phyloP scores from a whole-genome alignment of 2,888 invertebrate genomes.

The Hydriomena furcata region DNA sequence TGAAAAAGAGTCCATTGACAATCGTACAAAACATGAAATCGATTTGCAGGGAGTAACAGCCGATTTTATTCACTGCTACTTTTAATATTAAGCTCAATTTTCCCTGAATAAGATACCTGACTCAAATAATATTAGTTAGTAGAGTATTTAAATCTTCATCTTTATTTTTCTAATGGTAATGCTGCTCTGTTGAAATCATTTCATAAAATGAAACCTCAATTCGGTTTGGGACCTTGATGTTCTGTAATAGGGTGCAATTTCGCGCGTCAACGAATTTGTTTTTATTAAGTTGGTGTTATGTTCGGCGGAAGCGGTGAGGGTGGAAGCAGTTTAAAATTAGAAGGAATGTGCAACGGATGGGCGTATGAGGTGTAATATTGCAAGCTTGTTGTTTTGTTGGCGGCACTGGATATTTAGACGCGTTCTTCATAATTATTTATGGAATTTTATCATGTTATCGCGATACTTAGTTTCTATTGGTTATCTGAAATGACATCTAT shows the following conservation, averaged over 20 bases:
- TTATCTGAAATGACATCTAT: no score
- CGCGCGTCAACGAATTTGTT: slow-evolving; percentile 35
- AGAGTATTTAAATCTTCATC: slow-evolving; percentile 60
- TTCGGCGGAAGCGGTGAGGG: slow-evolving; percentile 54
- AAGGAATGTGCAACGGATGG: slow-evolving; percentile 58
- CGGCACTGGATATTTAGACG: slow-evolving; percentile 24
- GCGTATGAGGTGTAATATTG: slow-evolving; percentile 60
- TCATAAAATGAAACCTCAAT: slow-evolving; percentile 38
- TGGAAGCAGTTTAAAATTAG: slow-evolving; percentile 53
- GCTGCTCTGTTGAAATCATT: slow-evolving; percentile 55
- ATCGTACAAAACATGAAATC: slow-evolving; percentile 22
- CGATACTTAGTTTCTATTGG: slow-evolving; percentile 9
- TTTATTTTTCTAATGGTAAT: slow-evolving; percentile 57
- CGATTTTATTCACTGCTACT: background rate
- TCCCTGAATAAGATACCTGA: background rate
- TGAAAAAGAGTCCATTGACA: slow-evolving; percentile 14
- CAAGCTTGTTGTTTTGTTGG: slow-evolving; percentile 41
- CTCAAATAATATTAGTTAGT: slow-evolving; percentile 43
- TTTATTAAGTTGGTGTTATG: slow-evolving; percentile 51
- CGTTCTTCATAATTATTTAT: slow-evolving; percentile 18
- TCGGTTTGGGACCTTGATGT: slow-evolving; percentile 19
- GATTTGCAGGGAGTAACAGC: background rate
- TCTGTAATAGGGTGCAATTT: slow-evolving; percentile 23
- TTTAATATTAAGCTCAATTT: background rate
- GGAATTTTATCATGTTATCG: background rate